Evolutionary conservation across 2,797 vertebrate species (phyloP), one percentile per base, ranked within the genome.

Genomic region (Heliangelus exortis): DNA sequence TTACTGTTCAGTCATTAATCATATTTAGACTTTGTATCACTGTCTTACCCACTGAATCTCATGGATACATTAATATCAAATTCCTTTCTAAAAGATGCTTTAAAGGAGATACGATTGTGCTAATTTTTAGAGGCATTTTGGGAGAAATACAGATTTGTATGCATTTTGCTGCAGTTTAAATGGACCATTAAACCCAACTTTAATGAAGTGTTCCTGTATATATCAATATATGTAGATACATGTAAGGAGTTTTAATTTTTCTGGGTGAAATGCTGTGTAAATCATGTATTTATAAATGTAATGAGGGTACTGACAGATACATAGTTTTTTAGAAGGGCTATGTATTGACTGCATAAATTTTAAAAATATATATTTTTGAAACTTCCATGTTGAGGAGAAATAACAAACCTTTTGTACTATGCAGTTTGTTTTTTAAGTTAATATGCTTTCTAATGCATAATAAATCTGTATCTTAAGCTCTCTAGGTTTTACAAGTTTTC

Each of bases 271-370:
- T 97, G 90, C 96, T 97, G 84, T 98, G 90, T 98, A 98, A 98
- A 98, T 98, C 97, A 97, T 97, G 96, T 98, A 97, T 98, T 98
- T 98, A 98, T 97, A 98, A 97, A 96, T 97, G 84, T 97, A 96
- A 97, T 96, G 96, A 97, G 89, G 93, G 72, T 97, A 93, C 93
- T 96, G 97, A 97, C 87, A 96, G 96, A 97, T 97, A 97, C 85
- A 96, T 95, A 96, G 79, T 95, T 98, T 98, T 98, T 98, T 98
- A 96, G 97, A 97, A 98, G 91, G 93, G 96, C 97, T 97, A 82
- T 97, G 95, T 98, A 98, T 96, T 97, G 97, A 97, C 94, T 95
- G 95, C 97, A 97, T 95, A 97, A 92, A 97, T 95, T 96, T 96
- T 69, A 95, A 96, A 97, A 96, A 87, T 93, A 97, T 97, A 96